phyloP scores from a whole-genome alignment of 2,888 invertebrate species.

The Sclerodermus sp. region DNA sequence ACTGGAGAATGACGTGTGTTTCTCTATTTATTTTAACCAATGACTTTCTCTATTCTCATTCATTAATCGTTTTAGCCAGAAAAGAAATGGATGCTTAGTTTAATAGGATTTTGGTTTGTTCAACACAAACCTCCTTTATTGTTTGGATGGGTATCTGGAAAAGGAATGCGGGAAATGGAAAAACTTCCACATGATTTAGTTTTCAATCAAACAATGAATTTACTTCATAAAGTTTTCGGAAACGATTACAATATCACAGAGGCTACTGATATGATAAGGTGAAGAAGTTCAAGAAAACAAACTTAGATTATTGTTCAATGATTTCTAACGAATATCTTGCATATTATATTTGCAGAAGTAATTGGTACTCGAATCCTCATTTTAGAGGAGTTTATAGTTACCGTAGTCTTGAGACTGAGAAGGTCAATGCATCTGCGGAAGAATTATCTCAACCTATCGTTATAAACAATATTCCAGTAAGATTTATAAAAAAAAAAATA shows the following conservation, averaged over 20 bases:
- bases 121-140: slow-evolving; percentile 65
- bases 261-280: slow-evolving; percentile 61
- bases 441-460: slow-evolving; percentile 62
- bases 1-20: slow-evolving; percentile 29
- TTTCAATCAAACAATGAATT: slow-evolving; percentile 56
- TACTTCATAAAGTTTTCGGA: slow-evolving; percentile 61
- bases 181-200: slow-evolving; percentile 60
- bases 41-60: neutral
- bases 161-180: slow-evolving; percentile 66
- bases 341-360: slow-evolving; percentile 60
- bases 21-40: neutral
- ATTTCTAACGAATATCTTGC: slow-evolving; percentile 2
- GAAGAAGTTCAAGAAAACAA: slow-evolving; percentile 12
- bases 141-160: slow-evolving; percentile 68
- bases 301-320: neutral
- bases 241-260: slow-evolving; percentile 58
- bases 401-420: slow-evolving; percentile 60
- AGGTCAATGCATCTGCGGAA: slow-evolving; percentile 56
- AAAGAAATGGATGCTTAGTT: slow-evolving; percentile 65
- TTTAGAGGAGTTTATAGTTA: slow-evolving; percentile 74
- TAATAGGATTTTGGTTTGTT: slow-evolving; percentile 66
- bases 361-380: slow-evolving; percentile 70
- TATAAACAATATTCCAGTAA: slow-evolving; percentile 49
- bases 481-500: neutral
- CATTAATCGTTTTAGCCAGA: slow-evolving; percentile 32